Evolutionary conservation across 2,797 vertebrate species (phyloP), one percentile per base, ranked within the genome.

Genomic region (Sandelia bainsii): DNA sequence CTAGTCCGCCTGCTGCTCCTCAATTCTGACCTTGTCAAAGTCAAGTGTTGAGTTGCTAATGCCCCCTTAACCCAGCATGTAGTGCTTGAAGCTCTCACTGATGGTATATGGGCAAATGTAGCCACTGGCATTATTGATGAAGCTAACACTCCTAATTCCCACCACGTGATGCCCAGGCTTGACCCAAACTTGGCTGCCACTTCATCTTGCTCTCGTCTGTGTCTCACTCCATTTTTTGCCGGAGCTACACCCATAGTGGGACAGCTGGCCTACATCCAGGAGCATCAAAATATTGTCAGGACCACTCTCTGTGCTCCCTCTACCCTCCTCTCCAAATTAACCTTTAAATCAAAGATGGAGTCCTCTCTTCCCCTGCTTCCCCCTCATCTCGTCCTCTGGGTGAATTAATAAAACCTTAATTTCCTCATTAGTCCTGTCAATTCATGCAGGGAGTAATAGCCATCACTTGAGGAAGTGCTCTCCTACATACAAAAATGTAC

Each of bases 391-490:
- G 80, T 91, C 86, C 88, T 90, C 80, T 77, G 89, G 91, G 87
- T 84, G 84, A 92, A 92, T 92, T 92, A 93, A 92, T 93, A 90
- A 90, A 91, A 88, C 70, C 85, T 84, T 94, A 84, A 94, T 94
- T 93, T 92, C 85, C 91, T 92, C 88, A 90, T 94, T 94, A 94
- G 89, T 85, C 80, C 77, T 87, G 84, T 93, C 88, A 91, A 84
- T 89, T 92, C 86, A 89, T 85, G 90, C 84, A 84, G 85, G 72
- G 84, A 89, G 80, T 91, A 90, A 90, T 83, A 84, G 88, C 80
- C 73, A 64, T 64, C 83, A 84, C 77, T 88, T 74, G 78, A 84
- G 85, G 80, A 86, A 86, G 81, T 84, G 84, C 72, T 80, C 80
- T 78, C 78, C 62, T 79, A 84, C 86, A 89, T 88, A 82, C 80